Conservation (phyloP, 2,113 vertebrate species). For the Grus americana region DNA sequence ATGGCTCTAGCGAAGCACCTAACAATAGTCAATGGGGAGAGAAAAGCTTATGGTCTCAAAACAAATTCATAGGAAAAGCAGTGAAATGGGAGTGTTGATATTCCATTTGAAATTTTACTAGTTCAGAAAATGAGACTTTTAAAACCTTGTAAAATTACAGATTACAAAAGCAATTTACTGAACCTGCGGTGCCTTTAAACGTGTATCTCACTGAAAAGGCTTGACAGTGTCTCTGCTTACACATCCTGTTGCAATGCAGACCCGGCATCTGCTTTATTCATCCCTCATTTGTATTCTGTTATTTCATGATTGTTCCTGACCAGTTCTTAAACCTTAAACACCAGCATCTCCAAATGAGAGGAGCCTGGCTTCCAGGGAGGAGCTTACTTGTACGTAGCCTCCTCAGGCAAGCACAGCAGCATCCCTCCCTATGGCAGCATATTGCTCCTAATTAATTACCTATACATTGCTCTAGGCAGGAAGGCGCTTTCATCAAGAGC, state of each 20-base stretch:
- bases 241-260: background rate
- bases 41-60: background rate
- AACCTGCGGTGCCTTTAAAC: background rate
- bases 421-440: background rate
- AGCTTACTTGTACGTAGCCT: background rate
- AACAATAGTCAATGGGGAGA: background rate
- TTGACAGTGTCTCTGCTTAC: background rate
- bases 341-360: background rate
- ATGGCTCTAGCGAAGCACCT: background rate
- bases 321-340: background rate
- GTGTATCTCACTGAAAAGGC: background rate
- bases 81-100: background rate
- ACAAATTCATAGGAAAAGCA: background rate
- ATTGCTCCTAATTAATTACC: conserved; percentile 4
- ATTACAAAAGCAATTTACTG: background rate
- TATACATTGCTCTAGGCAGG: background rate
- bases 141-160: background rate
- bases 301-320: background rate
- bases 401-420: background rate
- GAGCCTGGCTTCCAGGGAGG: background rate
- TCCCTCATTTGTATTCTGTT: background rate
- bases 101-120: background rate
- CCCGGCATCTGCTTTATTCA: background rate
- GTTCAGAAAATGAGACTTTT: background rate
- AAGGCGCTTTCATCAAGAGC: background rate